Evolutionary conservation across 2,888 invertebrate species (phyloP).

Genomic region (Callinectes sapidus): DNA sequence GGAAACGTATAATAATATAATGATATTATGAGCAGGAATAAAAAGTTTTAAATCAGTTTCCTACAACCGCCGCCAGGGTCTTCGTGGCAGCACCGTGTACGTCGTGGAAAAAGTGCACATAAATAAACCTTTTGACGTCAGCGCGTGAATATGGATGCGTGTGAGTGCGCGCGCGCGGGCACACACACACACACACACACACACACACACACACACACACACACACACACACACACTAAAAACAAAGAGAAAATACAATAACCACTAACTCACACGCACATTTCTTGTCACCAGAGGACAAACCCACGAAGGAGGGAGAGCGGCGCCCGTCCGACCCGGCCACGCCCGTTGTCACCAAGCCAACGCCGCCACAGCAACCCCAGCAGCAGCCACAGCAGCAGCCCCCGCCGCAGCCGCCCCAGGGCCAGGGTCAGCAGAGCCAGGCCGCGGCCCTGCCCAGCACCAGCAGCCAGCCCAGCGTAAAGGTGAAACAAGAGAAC

Average conservation of each 20-base stretch:
- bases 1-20: neutral
- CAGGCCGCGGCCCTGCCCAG: slow-evolving; percentile 53
- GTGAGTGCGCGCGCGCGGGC: too few species aligned
- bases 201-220: too few species aligned
- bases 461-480: slow-evolving; percentile 61
- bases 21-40: neutral
- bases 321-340: slow-evolving; percentile 49
- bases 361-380: slow-evolving; percentile 32
- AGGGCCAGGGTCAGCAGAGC: slow-evolving; percentile 45
- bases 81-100: neutral
- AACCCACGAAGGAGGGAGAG: slow-evolving; percentile 49
- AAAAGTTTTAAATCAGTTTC: neutral
- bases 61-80: neutral
- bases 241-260: neutral
- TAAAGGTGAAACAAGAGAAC: slow-evolving; percentile 64
- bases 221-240: neutral
- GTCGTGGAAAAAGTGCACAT: neutral
- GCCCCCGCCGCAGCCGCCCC: slow-evolving; percentile 53
- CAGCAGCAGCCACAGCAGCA: slow-evolving; percentile 43
- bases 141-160: neutral
- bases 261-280: neutral
- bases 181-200: too few species aligned
- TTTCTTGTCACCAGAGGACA: slow-evolving; percentile 47
- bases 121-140: neutral
- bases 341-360: slow-evolving; percentile 38